phyloP scores from a whole-genome alignment of 2,888 invertebrate species.

The Phyllotreta striolata region DNA sequence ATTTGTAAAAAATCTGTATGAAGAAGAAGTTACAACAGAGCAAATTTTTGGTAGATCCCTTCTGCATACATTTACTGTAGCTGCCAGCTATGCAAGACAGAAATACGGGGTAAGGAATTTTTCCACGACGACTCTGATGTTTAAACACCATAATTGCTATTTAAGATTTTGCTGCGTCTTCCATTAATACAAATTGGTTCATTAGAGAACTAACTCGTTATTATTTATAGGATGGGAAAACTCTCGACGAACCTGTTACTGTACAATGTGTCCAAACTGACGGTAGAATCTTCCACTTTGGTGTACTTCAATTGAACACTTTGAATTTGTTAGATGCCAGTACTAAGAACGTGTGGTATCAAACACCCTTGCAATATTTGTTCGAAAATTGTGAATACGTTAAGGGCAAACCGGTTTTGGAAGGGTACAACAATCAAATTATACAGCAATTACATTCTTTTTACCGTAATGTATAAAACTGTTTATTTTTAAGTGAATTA shows the following conservation, averaged over 20 bases:
- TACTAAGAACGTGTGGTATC: slow-evolving; percentile 83
- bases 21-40: slow-evolving; percentile 70
- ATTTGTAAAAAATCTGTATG: slow-evolving; percentile 73
- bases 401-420: slow-evolving; percentile 70
- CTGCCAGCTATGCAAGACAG: slow-evolving; percentile 79
- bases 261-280: slow-evolving; percentile 86
- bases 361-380: slow-evolving; percentile 69
- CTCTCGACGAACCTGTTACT: slow-evolving; percentile 78
- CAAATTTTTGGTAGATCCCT: slow-evolving; percentile 77
- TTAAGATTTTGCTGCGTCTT: no score
- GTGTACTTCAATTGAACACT: slow-evolving; percentile 85
- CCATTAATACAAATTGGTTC: no score
- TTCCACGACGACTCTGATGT: no score
- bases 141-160: no score
- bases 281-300: slow-evolving; percentile 80
- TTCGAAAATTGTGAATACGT: slow-evolving; percentile 73
- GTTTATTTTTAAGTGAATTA: slow-evolving; percentile 23
- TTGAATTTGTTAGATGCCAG: slow-evolving; percentile 69
- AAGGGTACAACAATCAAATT: slow-evolving; percentile 81
- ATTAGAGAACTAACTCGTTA: slow-evolving; percentile 19
- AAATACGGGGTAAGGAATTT: slow-evolving; percentile 74
- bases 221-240: slow-evolving; percentile 62
- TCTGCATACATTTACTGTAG: slow-evolving; percentile 77
- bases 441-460: slow-evolving; percentile 81
- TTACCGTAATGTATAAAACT: slow-evolving; percentile 70